A percentile compares a stretch with the other conserved stretches of the same genome.
Conservation (phyloP, 2,113 vertebrate species). For the Penelope pileata region DNA sequence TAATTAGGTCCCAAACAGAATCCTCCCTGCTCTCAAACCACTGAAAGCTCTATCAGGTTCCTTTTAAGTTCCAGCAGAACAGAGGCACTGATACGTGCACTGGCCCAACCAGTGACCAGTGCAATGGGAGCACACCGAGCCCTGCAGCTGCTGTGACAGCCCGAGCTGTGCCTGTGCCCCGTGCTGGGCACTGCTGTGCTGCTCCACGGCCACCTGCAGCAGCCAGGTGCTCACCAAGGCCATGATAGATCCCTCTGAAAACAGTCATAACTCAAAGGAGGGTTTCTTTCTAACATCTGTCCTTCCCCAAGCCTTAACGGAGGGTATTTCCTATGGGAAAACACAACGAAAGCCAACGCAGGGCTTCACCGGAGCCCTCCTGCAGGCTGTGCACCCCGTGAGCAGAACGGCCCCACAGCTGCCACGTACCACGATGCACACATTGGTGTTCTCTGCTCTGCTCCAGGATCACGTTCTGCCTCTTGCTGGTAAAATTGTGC, state of each 20-base stretch:
- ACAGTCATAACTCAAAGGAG: not conserved
- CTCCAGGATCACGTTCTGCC: rapidly evolving
- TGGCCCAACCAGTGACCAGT: rapidly evolving
- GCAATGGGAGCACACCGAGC: too few relatives aligned
- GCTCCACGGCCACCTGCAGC: not conserved
- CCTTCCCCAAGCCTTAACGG: not conserved
- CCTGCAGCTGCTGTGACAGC: too few relatives aligned
- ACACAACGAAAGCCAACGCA: not conserved
- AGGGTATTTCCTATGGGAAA: not conserved
- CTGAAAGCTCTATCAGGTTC: not conserved
- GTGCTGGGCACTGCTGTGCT: too few relatives aligned
- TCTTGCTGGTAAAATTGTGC: not conserved
- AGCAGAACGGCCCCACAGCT: too few relatives aligned
- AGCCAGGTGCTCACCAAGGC: not conserved
- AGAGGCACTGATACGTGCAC: not conserved
- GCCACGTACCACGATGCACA: not conserved
- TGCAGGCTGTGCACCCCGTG: not conserved
- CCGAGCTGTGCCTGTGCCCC: too few relatives aligned
- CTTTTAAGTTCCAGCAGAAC: not conserved
- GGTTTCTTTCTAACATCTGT: not conserved
- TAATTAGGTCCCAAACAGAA: not conserved
- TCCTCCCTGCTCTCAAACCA: not conserved
- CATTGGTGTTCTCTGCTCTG: not conserved
- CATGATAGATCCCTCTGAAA: not conserved
- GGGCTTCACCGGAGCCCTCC: not conserved